Base-by-base conservation (phyloP, 1,140 invertebrate genomes). In the silkworm (Bombyx mori) region DNA sequence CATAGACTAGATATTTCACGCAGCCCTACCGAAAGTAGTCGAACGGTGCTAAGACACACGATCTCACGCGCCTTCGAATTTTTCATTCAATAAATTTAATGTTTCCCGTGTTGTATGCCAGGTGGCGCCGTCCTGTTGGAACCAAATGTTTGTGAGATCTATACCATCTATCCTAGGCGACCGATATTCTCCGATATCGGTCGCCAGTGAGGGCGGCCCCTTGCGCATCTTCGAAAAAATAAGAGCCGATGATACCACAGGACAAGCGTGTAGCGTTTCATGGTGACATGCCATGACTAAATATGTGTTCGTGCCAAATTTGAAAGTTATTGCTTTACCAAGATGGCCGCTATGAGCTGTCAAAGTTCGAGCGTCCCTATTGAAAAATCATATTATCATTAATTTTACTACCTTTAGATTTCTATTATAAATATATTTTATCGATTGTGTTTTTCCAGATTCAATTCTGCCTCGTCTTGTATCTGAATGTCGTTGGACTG, bases 381-480 rank as follows among this genome's bases (percentile, higher is more conserved):
- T 18, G 12, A 18, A 18, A 18, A 18, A 18, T 18, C 12, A 0
- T 18, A 18, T 18, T 18, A 8, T 51, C 49, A 3, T 12, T 51
- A 3, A 51, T 12, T 12, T 8, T 51, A n/a, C 8, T 3, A 51
- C 9, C 49, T 51, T 51, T 8, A 51, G 18, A 51, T 51, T 47
- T 51, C 22, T 18, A 0, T 45, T 1, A 22, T 2, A 42, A 47
- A 26, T 50, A 12, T 26, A 7, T 54, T 12, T 12, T 26, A 26
- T 8, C 10, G 4, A 42, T 35, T 52, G 18, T 44, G 3, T 54
- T 9, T 22, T 61, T 65, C 35, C 56, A 65, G 62, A 53, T 65
- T 8, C 62, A 65, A 48, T 65, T 65, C 45, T 61, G 62, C 62
- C 56, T 65, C 35, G 50, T 65, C 2, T 42, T 58, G 5, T 65